Conservation (phyloP, 2,888 invertebrate species). For the Rotaria socialis region DNA sequence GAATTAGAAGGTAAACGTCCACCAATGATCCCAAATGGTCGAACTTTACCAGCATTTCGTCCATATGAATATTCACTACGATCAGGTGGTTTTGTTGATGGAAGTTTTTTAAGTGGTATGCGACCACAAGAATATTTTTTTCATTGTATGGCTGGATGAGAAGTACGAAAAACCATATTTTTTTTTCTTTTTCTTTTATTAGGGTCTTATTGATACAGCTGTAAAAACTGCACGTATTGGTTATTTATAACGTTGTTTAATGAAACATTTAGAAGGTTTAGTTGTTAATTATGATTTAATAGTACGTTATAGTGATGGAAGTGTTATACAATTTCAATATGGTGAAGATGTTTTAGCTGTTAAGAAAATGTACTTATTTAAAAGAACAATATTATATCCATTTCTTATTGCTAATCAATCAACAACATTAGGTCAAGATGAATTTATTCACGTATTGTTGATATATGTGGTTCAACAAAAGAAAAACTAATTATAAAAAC, state of each 20-base stretch:
- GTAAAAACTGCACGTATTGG: conserved; percentile 98
- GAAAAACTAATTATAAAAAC: conserved; percentile 41
- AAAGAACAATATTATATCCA: conserved; percentile 68
- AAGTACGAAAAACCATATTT: conserved; percentile 64
- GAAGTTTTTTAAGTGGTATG: conserved; percentile 95
- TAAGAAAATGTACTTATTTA: conserved; percentile 75
- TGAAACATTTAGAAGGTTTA: conserved; percentile 95
- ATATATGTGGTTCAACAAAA: conserved; percentile 40
- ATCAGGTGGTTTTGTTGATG: conserved; percentile 91
- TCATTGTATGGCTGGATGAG: conserved; percentile 99
- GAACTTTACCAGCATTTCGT: conserved; percentile 80
- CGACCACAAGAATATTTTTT: conserved; percentile 96
- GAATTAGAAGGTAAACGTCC: conserved; percentile 95
- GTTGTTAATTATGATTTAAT: conserved; percentile 85
- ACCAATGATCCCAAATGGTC: conserved; percentile 85
- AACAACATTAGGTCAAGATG: conserved; percentile 23
- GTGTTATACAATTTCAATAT: conserved; percentile 76
- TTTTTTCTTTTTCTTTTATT: conserved; percentile 38
- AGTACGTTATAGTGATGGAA: conserved; percentile 87
- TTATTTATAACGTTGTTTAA: conserved; percentile 89
- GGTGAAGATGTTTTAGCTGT: conserved; percentile 69
- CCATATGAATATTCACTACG: conserved; percentile 80
- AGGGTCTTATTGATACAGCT: conserved; percentile 96
- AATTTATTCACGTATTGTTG: conserved; percentile 37
- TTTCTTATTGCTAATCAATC: conserved; percentile 74